Evolutionary conservation across 64 coral and sea anemone species (phyloP), one percentile per base, ranked within the genome.

Genomic region (Actinia tenebrosa): DNA sequence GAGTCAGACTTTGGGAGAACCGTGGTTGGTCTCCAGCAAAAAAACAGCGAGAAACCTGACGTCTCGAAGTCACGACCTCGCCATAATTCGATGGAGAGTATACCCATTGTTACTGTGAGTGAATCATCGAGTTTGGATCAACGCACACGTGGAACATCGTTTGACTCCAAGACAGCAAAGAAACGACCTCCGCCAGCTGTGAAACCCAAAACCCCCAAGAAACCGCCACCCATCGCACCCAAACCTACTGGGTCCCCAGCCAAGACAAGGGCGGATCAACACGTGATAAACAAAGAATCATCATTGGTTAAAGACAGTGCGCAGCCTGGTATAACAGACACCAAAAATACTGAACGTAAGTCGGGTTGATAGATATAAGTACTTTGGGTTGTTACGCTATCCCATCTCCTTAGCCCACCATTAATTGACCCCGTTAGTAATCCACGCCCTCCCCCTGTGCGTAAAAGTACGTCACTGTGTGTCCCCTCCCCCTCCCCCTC

Each of bases 161-260:
- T 84, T 2, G 91, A 86, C 37, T 87, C 68, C 46, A 89, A 83
- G 80, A 79, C 56, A 10, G 72, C 94, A 13, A 96, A 84, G 37
- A 93, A 93, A 88, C 91, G 79, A 10, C 16, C 91, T 60, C 84
- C 84, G 55, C 94, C 94, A n/a, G 66, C 94, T 10, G 85, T 93
- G 44, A 92, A 89, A 79, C 94, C 94, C 60, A 96, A 96, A 22
- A 30, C 46, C 59, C 45, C 78, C 43, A 96, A 90, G 85, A 85
- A 86, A 83, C 71, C 85, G 10, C 84, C 87, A 47, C 88, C 91
- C 1, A 87, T 86, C 16, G 46, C 30, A 2, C 75, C 91, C 3
- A 89, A 82, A 64, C 91, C 94, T 46, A 64, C 54, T 13, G 52
- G 56, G 5, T 61, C 83, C 63, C 18, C 56, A 59, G 18, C 43